These are phyloP conservation scores for Corella eumyota DNA, from an alignment of 23 tunicate species.

Conservation along the genomic window DNA sequence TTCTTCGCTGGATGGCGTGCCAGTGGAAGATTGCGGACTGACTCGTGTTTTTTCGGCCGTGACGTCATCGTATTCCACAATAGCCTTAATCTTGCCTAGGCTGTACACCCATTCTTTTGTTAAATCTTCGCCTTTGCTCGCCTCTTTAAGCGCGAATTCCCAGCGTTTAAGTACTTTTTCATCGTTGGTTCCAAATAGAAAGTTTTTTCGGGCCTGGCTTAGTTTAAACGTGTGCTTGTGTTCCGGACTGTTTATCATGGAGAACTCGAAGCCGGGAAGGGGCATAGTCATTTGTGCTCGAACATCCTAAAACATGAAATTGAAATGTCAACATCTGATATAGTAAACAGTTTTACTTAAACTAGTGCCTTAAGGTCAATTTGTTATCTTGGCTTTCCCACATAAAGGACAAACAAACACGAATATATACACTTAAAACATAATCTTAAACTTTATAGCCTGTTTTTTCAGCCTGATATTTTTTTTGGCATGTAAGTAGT, in stretches of 20 bases:
- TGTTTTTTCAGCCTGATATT: no score
- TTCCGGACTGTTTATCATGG: constrained; percentile 16
- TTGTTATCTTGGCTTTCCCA: no score
- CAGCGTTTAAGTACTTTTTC: constrained; percentile 35
- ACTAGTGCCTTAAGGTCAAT: background rate
- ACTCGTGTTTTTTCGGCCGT: no score
- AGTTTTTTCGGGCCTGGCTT: constrained; percentile 56
- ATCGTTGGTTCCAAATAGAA: constrained; percentile 33
- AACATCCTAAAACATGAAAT: constrained; percentile 49
- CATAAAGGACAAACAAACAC: no score
- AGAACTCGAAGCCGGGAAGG: constrained; percentile 64
- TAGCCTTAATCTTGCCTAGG: constrained; percentile 20
- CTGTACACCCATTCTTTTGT: constrained; percentile 39
- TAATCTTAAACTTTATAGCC: no score
- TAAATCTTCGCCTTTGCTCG: constrained; percentile 54
- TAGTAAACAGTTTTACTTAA: background rate
- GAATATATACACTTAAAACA: no score
- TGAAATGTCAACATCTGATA: no score
- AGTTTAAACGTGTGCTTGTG: constrained; percentile 67
- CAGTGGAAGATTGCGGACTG: no score
- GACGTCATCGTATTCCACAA: no score
- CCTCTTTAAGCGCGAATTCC: constrained; percentile 59
- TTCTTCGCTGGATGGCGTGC: no score
- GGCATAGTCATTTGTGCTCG: constrained; percentile 81
- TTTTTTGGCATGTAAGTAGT: no score